Evolutionary conservation across 1,140 invertebrate genomes (phyloP).

Genomic region (Drosophila dunni): DNA sequence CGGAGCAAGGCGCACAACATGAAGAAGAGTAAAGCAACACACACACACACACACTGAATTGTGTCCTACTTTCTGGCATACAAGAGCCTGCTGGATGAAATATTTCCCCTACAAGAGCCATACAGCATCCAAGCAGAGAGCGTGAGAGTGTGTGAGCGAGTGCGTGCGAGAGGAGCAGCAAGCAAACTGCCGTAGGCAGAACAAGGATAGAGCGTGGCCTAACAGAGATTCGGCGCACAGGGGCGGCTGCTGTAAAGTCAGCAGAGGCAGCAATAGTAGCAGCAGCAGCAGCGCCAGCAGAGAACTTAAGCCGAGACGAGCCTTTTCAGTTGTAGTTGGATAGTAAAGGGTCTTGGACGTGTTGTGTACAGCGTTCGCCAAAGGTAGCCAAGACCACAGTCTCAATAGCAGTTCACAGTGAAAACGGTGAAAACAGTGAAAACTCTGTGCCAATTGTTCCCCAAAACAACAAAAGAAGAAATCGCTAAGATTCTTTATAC

Average conservation of each 20-base stretch:
- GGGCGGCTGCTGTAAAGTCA: constrained; percentile 65
- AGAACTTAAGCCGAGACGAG: constrained; percentile 49
- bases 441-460: neutral
- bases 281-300: constrained; percentile 8
- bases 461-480: neutral
- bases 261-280: neutral
- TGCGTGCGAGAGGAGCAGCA: constrained; percentile 14
- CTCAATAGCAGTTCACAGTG: constrained; percentile 1
- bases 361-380: constrained; percentile 76
- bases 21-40: constrained; percentile 29
- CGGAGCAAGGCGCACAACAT: constrained; percentile 8
- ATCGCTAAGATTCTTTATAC: neutral
- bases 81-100: constrained; percentile 14
- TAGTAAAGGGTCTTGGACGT: constrained; percentile 82
- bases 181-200: no score
- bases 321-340: constrained; percentile 82
- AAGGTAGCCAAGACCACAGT: constrained; percentile 55
- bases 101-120: constrained; percentile 56
- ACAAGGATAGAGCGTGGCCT: constrained; percentile 6
- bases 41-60: constrained; percentile 39
- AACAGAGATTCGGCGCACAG: constrained; percentile 71
- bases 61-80: constrained; percentile 78
- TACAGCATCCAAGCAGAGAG: constrained; percentile 26
- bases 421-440: constrained; percentile 12
- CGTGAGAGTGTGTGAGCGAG: neutral